Conservation (phyloP, 2,888 invertebrate species). For the Pilophorus perplexus region DNA sequence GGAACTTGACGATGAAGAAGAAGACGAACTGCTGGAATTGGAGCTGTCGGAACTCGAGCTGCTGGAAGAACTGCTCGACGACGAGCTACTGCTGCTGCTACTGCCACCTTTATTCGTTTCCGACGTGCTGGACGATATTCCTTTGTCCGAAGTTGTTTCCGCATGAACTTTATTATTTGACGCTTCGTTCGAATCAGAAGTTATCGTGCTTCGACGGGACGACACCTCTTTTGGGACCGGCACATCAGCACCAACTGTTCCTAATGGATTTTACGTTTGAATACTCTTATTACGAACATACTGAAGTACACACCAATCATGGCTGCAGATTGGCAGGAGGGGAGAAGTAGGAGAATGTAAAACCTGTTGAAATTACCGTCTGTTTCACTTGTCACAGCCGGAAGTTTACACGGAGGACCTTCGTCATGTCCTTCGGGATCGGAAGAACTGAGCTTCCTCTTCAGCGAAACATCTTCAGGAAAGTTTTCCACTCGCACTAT, state of each 20-base stretch:
- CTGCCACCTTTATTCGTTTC: constrained; percentile 25
- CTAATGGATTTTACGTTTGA: too few relatives aligned
- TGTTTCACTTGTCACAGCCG: neutral
- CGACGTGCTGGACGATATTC: constrained; percentile 25
- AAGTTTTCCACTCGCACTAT: constrained; percentile 10
- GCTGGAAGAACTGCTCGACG: constrained; percentile 39
- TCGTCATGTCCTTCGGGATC: neutral
- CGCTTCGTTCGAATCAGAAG: constrained; percentile 34
- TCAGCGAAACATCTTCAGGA: neutral
- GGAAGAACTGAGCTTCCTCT: constrained; percentile 2
- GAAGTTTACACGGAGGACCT: constrained; percentile 5
- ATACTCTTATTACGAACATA: too few relatives aligned
- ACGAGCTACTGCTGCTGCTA: constrained; percentile 41
- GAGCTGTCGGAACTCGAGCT: constrained; percentile 37
- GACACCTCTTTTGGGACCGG: neutral
- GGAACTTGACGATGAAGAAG: constrained; percentile 34
- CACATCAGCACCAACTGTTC: too few relatives aligned
- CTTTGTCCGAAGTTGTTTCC: constrained; percentile 9
- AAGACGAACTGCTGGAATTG: constrained; percentile 24
- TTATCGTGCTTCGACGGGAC: constrained; percentile 16
- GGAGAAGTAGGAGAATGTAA: too few relatives aligned
- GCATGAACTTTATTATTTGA: constrained; percentile 27
- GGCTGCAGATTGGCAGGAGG: too few relatives aligned
- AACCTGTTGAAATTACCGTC: too few relatives aligned
- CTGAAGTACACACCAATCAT: too few relatives aligned